phyloP scores from a whole-genome alignment of 2,113 vertebrate species.

The Crotalus tigris region DNA sequence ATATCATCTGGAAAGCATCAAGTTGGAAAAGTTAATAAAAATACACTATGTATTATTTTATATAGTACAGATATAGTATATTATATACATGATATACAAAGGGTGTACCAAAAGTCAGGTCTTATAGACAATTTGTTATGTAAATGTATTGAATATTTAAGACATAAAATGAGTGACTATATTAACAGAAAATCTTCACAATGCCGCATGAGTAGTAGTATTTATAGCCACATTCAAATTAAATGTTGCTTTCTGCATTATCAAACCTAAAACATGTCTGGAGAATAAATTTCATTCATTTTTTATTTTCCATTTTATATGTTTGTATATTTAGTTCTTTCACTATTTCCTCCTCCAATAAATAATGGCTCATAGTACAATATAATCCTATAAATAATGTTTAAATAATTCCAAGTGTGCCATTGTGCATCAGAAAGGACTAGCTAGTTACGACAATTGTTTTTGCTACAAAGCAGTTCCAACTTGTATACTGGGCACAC shows the following conservation, averaged over 20 bases:
- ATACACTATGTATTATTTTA: too few relatives aligned
- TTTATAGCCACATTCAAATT: not conserved
- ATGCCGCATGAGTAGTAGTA: conserved; percentile 3
- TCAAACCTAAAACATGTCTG: conserved; percentile 27
- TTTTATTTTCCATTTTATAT: not conserved
- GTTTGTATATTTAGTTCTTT: not conserved
- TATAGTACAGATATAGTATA: too few relatives aligned
- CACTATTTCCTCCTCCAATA: not conserved
- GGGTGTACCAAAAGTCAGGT: too few relatives aligned
- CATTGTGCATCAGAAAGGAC: not conserved
- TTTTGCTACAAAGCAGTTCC: not conserved
- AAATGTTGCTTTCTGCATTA: not conserved
- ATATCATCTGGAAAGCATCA: too few relatives aligned
- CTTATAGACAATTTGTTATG: too few relatives aligned
- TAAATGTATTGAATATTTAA: not conserved
- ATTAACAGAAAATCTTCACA: not conserved
- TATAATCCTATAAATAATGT: not conserved
- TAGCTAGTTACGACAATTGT: not conserved
- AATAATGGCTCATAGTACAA: not conserved
- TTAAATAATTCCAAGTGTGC: not conserved
- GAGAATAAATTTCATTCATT: not conserved
- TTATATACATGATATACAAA: too few relatives aligned
- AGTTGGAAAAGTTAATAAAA: too few relatives aligned
- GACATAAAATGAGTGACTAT: not conserved
- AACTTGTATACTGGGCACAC: not conserved